These are phyloP conservation scores for Pristiophorus japonicus DNA, from an alignment of 2,113 vertebrate genomes.

Conservation along the genomic window DNA sequence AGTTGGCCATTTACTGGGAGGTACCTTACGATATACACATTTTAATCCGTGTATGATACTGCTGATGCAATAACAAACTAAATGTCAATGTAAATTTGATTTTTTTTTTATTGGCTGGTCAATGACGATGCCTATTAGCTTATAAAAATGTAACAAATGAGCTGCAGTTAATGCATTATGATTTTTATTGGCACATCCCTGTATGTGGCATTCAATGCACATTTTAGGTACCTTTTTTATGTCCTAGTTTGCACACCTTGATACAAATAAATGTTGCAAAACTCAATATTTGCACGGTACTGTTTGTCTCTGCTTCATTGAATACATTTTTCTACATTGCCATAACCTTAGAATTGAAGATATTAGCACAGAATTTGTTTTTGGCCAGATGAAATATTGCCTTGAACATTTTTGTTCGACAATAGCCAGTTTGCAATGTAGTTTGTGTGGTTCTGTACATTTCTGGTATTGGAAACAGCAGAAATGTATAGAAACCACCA, in stretches of 20 bases:
- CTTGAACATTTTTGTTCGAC: neutral
- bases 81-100: constrained; percentile 1
- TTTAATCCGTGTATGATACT: neutral
- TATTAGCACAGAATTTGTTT: neutral
- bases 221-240: constrained; percentile 1
- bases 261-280: constrained; percentile 27
- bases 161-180: neutral
- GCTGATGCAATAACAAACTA: constrained; percentile 1
- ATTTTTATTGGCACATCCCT: constrained; percentile 15
- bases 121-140: neutral
- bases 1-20: neutral
- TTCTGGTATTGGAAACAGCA: neutral
- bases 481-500: neutral
- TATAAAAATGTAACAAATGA: neutral
- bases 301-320: neutral
- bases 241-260: neutral
- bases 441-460: neutral
- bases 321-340: neutral
- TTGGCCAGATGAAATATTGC: neutral
- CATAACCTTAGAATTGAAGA: neutral
- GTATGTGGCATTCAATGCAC: neutral
- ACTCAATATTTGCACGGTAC: constrained; percentile 1
- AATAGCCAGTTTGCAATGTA: neutral
- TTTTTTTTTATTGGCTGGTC: constrained; percentile 10
- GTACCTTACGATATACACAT: neutral